phyloP scores from a whole-genome alignment of 2,113 vertebrate genomes.

The Turnix velox region DNA sequence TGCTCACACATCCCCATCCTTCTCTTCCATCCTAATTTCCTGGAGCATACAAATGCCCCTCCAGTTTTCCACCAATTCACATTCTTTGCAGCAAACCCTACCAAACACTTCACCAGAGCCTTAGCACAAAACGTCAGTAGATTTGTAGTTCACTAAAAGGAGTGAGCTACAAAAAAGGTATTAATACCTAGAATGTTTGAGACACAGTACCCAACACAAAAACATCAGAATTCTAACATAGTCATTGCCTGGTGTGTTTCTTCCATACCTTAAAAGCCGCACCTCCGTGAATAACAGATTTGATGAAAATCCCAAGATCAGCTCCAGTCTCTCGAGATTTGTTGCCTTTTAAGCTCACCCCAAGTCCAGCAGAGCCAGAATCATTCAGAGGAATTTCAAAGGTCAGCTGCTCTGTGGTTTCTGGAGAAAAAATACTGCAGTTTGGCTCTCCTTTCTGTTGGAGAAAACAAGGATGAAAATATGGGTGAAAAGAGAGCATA shows the following conservation, averaged over 20 bases:
- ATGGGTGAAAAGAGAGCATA: background rate
- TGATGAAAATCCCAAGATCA: constrained; percentile 97
- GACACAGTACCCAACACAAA: background rate
- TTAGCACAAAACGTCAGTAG: background rate
- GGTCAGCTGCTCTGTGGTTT: constrained; percentile 87
- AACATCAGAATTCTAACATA: background rate
- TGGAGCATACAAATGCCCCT: background rate
- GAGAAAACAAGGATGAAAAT: background rate
- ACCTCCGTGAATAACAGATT: constrained; percentile 93
- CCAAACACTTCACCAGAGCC: background rate
- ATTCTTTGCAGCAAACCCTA: background rate
- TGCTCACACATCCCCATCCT: background rate
- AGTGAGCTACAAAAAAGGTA: background rate
- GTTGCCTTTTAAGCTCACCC: constrained; percentile 96
- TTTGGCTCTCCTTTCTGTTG: constrained; percentile 78
- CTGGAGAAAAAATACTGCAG: constrained; percentile 71
- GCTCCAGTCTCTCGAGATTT: constrained; percentile 91
- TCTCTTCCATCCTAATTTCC: background rate
- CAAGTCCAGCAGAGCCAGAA: constrained; percentile 92
- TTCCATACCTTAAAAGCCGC: constrained; percentile 90
- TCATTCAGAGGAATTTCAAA: constrained; percentile 95
- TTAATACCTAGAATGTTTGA: background rate
- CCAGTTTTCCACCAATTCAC: background rate
- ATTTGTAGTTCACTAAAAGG: background rate
- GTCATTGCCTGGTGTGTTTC: background rate